Percentiles rank a stretch among this genome's conserved stretches.
Evolutionary conservation across 2,888 invertebrate genomes (phyloP).

Genomic region (Beris chalybata): DNA sequence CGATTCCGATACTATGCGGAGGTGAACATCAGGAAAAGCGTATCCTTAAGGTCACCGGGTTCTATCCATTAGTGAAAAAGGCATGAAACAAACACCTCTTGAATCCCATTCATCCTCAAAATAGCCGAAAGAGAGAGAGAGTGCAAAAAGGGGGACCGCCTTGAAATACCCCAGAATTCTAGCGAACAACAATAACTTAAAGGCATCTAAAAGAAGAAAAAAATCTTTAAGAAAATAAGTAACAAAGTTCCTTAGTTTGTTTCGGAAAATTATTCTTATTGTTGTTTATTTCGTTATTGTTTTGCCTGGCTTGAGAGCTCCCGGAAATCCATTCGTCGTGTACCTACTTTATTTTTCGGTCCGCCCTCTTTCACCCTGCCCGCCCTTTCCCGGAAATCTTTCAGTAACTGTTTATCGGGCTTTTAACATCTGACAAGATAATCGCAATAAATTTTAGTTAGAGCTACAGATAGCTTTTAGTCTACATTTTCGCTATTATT

Average conservation of each 20-base stretch:
- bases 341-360: slow-evolving; percentile 23
- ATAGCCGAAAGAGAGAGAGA: not conserved
- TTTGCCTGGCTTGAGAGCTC: not conserved
- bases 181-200: not conserved
- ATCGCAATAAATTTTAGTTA: slow-evolving; percentile 46
- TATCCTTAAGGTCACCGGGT: slow-evolving; percentile 28
- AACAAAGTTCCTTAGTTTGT: slow-evolving; percentile 25
- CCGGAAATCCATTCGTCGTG: slow-evolving; percentile 34
- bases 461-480: slow-evolving; percentile 33
- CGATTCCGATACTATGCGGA: not conserved
- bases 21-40: slow-evolving; percentile 3
- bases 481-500: not conserved
- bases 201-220: slow-evolving; percentile 16
- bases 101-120: slow-evolving; percentile 29
- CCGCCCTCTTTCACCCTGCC: slow-evolving; percentile 25
- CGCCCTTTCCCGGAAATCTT: slow-evolving; percentile 34
- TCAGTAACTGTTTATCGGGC: slow-evolving; percentile 43
- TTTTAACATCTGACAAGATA: slow-evolving; percentile 46
- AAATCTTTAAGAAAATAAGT: slow-evolving; percentile 2
- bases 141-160: not conserved
- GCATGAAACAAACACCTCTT: slow-evolving; percentile 25
- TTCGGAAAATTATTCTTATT: slow-evolving; percentile 25
- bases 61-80: slow-evolving; percentile 27
- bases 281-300: slow-evolving; percentile 25
- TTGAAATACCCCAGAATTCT: slow-evolving; percentile 2